These are phyloP conservation scores for Orbicella faveolata DNA, from an alignment of 64 coral and sea anemone genomes.

Conservation along the genomic window DNA sequence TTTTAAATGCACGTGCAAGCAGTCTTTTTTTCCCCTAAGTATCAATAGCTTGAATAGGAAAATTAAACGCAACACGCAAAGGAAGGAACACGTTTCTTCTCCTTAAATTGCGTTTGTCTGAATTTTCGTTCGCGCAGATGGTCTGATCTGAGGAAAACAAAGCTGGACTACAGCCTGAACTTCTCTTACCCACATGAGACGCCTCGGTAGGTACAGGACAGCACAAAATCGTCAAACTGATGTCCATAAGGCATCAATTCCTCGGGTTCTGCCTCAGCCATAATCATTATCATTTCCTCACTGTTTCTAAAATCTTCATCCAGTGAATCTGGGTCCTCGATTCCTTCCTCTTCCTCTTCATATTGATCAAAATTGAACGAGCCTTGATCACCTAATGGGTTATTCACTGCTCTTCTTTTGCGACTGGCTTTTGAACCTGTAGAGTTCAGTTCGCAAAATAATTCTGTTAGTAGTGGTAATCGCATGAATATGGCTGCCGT, in stretches of 20 bases:
- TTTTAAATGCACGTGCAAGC: too few species aligned
- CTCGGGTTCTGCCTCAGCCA: background rate
- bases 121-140: too few species aligned
- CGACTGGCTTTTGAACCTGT: background rate
- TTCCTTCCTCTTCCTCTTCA: slow-evolving; percentile 30
- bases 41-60: too few species aligned
- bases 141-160: too few species aligned
- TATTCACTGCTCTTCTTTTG: background rate
- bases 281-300: slow-evolving; percentile 31
- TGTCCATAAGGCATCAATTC: slow-evolving; percentile 3
- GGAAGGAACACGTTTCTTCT: background rate
- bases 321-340: slow-evolving; percentile 18
- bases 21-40: too few species aligned
- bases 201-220: slow-evolving; percentile 34
- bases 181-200: slow-evolving; percentile 34
- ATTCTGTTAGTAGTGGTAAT: too few species aligned
- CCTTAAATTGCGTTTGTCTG: background rate
- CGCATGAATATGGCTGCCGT: too few species aligned
- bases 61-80: background rate
- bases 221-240: slow-evolving; percentile 8
- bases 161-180: too few species aligned
- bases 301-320: background rate
- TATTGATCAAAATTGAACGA: background rate
- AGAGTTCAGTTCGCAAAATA: too few species aligned
- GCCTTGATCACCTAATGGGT: too few species aligned